Percentiles rank a stretch among this genome's conserved stretches.
These are phyloP conservation scores for Albula goreensis DNA, from an alignment of 2,113 vertebrate species.

Conservation along the genomic window DNA sequence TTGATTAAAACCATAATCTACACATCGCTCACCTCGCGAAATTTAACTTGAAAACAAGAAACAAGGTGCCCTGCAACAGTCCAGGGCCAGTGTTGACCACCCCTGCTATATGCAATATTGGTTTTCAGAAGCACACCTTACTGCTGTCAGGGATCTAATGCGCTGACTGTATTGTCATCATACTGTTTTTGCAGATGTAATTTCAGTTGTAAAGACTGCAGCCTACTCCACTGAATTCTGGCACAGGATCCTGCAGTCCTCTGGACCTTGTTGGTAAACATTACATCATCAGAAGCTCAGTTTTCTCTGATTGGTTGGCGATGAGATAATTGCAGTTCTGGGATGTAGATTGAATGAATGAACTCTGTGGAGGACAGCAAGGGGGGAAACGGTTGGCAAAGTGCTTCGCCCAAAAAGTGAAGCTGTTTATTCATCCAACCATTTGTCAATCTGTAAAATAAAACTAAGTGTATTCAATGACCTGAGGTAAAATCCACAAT, in stretches of 20 bases:
- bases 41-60: not conserved
- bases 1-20: too few relatives aligned
- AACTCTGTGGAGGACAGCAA: not conserved
- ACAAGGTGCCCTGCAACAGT: not conserved
- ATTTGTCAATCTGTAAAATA: not conserved
- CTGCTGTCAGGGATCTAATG: not conserved
- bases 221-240: not conserved
- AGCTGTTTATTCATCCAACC: not conserved
- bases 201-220: not conserved
- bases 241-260: not conserved
- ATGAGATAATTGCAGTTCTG: conserved; percentile 18
- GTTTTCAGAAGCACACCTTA: not conserved
- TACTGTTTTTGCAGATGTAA: not conserved
- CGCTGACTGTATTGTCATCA: not conserved
- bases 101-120: not conserved
- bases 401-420: not conserved
- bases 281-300: not conserved
- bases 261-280: conserved; percentile 19
- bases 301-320: conserved; percentile 5
- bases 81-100: not conserved
- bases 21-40: too few relatives aligned
- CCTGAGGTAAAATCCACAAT: too few relatives aligned
- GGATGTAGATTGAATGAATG: not conserved
- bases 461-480: too few relatives aligned
- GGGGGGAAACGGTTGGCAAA: not conserved